Percentiles rank a stretch among this genome's conserved stretches.
phyloP scores from a whole-genome alignment of 2,797 vertebrate species.

The Philypnodon macrostomus region DNA sequence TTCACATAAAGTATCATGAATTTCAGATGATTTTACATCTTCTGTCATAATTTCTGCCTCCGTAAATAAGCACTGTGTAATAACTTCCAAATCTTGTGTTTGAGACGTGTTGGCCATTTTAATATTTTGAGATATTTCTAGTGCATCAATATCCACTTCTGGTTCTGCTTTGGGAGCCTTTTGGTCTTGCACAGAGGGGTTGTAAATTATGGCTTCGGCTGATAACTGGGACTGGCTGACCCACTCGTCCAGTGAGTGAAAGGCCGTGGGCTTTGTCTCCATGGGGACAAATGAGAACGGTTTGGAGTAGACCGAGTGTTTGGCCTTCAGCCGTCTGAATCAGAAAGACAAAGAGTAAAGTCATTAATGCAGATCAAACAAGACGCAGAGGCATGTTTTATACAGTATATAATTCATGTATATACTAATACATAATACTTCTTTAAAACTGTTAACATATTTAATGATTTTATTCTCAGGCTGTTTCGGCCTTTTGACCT shows the following conservation, averaged over 20 bases:
- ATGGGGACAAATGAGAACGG: constrained; percentile 47
- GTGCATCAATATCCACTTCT: constrained; percentile 39
- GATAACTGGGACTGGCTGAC: constrained; percentile 30
- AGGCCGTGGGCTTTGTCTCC: constrained; percentile 49
- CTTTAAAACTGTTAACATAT: background rate
- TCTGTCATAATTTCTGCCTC: constrained; percentile 9
- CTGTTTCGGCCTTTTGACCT: too few species aligned
- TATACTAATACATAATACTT: background rate
- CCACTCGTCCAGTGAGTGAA: constrained; percentile 36
- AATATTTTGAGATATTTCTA: background rate
- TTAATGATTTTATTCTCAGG: too few species aligned
- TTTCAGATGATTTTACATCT: constrained; percentile 21
- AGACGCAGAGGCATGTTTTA: constrained; percentile 23
- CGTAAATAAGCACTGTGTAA: background rate
- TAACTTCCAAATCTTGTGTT: constrained; percentile 1
- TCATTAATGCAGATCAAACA: constrained; percentile 36
- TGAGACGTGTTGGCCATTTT: constrained; percentile 14
- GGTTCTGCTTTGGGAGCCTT: constrained; percentile 46
- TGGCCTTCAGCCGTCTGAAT: constrained; percentile 38
- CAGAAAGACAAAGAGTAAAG: constrained; percentile 19
- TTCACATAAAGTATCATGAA: constrained; percentile 10
- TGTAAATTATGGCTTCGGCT: constrained; percentile 13
- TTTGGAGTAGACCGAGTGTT: constrained; percentile 35
- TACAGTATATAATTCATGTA: background rate
- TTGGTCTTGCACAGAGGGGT: constrained; percentile 21